Evolutionary conservation across 2,113 vertebrate genomes (phyloP), one percentile per base, ranked within the genome.

Genomic region (Cyprinodon tularosa): DNA sequence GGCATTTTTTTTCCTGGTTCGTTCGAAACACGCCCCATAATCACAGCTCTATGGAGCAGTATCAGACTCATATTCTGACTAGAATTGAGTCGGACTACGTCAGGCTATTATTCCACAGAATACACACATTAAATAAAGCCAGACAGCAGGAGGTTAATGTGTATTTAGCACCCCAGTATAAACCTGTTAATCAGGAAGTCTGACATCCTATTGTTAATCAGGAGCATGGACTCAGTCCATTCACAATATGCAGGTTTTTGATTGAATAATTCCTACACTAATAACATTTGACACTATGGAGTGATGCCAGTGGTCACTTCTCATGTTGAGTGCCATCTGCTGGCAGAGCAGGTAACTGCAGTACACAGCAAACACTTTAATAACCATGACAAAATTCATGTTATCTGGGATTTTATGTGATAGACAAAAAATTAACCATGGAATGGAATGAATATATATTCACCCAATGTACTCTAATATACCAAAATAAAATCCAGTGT

Each of bases 321-420:
- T 13, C 67, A 36, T 76, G 59, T 22, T 62, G 61, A 80, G 71
- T 71, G 84, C 78, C 86, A 78, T 72, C 89, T 90, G 78, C 68
- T 84, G 88, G 80, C 44, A 63, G n/a, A 57, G 1, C 22, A 12
- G 45, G 20, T 39, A 57, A 57, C 50, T 57, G n/a, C 14, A 53
- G 5, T 17, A 5, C 15, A 4, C 15, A 50, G 48, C 48, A 50
- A 50, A 50, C 17, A 2, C 20, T 57, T 57, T 3, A 57, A 57
- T 6, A 57, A n/a, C 50, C 17, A 57, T 29, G 29, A 29, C 2
- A 57, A n/a, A 6, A 15, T 57, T 57, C 50, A 8, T 20, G 6
- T 20, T 14, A 8, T 20, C n/a, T n/a, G 8, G 50, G 50, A 57
- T 57, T 57, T n/a, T n/a, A 57, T 57, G 20, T n/a, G 50, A 20